These are phyloP conservation scores for Synergus umbraculus DNA, from an alignment of 2,888 invertebrate genomes.

Conservation along the genomic window DNA sequence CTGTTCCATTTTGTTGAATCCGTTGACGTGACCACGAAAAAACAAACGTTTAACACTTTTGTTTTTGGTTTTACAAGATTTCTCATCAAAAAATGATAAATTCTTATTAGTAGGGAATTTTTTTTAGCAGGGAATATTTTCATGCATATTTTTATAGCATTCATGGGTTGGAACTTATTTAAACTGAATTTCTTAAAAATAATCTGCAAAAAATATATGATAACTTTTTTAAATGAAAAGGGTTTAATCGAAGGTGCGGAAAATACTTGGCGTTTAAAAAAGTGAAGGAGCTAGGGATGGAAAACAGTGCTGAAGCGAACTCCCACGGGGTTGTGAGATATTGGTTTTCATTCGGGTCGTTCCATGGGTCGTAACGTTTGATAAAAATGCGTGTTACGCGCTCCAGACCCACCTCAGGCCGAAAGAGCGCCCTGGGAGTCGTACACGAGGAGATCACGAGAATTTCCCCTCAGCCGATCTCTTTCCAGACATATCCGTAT, in stretches of 20 bases:
- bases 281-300: neutral
- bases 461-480: conserved; percentile 71
- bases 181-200: too few species aligned
- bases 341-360: conserved; percentile 77
- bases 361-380: conserved; percentile 77
- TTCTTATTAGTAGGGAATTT: too few species aligned
- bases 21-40: neutral
- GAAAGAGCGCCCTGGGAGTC: conserved; percentile 75
- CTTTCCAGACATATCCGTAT: conserved; percentile 61
- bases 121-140: too few species aligned
- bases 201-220: too few species aligned
- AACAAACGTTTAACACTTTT: neutral
- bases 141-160: too few species aligned
- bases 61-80: neutral
- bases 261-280: conserved; percentile 20
- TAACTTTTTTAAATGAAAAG: neutral
- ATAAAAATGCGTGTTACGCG: conserved; percentile 78
- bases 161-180: too few species aligned
- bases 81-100: neutral
- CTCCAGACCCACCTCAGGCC: conserved; percentile 69
- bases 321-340: conserved; percentile 75
- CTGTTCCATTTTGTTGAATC: neutral
- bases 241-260: conserved; percentile 7
- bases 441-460: conserved; percentile 75
- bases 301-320: conserved; percentile 63